Evolutionary conservation across 1,140 invertebrate genomes (phyloP), one percentile per base, ranked within the genome.

Genomic region (Triops longicaudatus): DNA sequence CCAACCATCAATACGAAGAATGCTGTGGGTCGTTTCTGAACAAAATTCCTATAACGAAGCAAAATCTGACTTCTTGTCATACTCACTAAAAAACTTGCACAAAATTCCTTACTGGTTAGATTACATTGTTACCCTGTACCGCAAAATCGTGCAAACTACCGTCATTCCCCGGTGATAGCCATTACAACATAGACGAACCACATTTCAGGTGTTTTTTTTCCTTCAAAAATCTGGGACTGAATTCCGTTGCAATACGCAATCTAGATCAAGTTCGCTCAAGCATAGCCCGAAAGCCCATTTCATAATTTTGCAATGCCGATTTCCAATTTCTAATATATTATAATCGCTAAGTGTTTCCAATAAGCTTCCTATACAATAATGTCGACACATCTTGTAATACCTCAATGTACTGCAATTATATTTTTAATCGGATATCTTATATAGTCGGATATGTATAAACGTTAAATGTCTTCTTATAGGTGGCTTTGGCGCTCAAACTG

Each of bases 191-290:
- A 37, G n/a, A 37, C 31, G 31, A 37, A 37, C 31, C 31, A 37
- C 31, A 37, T 37, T 37, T 37, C 31, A 37, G 7, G 31, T 37
- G 31, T 7, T 37, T 37, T 44, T 44, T 22, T 63, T 63, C 50
- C 9, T 63, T 14, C 50, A 22, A 10, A 63, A 63, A 63, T 63
- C 50, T 63, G 2, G 31, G 7, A 37, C 2, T 37, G 7, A 37
- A 63, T 63, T 63, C 17, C 50, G 17, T 63, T 22, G 17, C 14
- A 5, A 17, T n/a, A 17, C n/a, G 50, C 7, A 63, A 63, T 63
- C 50, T 63, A 63, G 50, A 63, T 63, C 50, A 63, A 63, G 50
- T 63, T 63, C 17, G n/a, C 22, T 14, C 50, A 63, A 63, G 50
- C 50, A 63, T 63, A 63, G 50, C 50, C 6, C 10, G 17, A 14